Evolutionary conservation across 1,140 invertebrate species (phyloP), one percentile per base, ranked within the genome.

Genomic region (Drosophila nannoptera): DNA sequence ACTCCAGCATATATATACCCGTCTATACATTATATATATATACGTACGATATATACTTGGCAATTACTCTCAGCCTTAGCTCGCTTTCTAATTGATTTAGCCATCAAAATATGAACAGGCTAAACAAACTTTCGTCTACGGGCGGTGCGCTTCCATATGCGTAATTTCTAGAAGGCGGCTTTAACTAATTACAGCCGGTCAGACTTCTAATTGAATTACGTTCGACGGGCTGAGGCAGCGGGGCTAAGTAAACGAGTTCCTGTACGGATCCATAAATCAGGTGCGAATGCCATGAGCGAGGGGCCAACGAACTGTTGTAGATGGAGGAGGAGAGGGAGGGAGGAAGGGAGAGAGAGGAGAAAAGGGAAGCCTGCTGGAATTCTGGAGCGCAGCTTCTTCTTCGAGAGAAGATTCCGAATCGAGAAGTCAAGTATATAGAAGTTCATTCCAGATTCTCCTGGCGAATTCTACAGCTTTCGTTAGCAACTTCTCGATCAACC

Each of bases 11-110:
- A 42, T 6, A 42, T 6, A 42, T 11, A 42, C 2, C n/a, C n/a
- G n/a, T n/a, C 4, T 40, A 40, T 40, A 42, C n/a, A 42, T 5
- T 40, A 40, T 40, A n/a, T n/a, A 38, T 38, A 38, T 38, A 38
- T 38, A 38, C 12, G 12, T 40, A n/a, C 7, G 4, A 35, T 35
- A 35, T 7, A 35, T 35, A 43, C 68, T 62, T 69, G 43, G 36
- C 52, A 69, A 69, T 75, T 71, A 77, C 64, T 59, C 65, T 48
- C 53, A 80, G 52, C 46, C 55, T 40, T 29, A 8, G 48, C 58
- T 63, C 7, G 68, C 50, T 78, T 60, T 78, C 65, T 59, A 80
- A 83, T 84, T 76, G 73, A 66, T 76, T 83, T 69, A 73, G 63
- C 71, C 74, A 77, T 78, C 74, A 63, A 60, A 33, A 33, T 70